Percentiles rank a stretch among this genome's conserved stretches.
These are phyloP conservation scores for Pteronura brasiliensis DNA, from an alignment of 2,113 vertebrate genomes.

Conservation along the genomic window DNA sequence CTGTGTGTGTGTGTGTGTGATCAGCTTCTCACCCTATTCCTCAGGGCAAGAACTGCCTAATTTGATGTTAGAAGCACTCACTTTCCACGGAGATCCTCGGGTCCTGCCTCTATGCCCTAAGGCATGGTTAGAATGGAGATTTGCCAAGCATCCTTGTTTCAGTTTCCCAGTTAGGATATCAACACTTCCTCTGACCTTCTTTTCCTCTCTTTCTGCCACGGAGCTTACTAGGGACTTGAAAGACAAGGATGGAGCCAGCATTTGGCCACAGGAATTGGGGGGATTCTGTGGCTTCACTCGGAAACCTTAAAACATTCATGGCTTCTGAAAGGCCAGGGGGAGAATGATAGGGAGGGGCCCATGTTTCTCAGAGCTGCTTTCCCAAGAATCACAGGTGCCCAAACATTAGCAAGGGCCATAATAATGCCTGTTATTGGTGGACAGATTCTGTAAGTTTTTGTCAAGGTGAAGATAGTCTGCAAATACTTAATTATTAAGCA, in stretches of 20 bases:
- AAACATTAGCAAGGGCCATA: neutral
- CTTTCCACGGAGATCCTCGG: fast-evolving
- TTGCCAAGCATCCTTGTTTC: neutral
- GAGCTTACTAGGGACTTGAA: neutral
- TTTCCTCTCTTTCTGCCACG: neutral
- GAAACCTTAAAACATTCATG: neutral
- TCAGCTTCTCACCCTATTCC: neutral
- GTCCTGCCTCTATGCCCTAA: neutral
- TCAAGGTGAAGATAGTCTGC: neutral
- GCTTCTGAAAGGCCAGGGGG: neutral
- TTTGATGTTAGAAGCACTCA: neutral
- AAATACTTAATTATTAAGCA: neutral
- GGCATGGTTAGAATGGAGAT: neutral
- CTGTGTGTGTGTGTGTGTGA: neutral
- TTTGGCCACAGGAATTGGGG: neutral
- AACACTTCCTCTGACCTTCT: neutral
- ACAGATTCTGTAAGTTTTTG: neutral
- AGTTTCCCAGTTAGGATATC: neutral
- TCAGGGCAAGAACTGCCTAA: neutral
- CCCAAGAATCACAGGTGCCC: neutral
- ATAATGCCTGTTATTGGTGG: neutral
- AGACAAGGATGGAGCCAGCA: neutral
- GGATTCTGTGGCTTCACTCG: neutral
- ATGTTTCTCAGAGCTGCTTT: neutral
- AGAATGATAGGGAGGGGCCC: neutral